These are phyloP conservation scores for Scolopax rusticola DNA, from an alignment of 2,797 vertebrate species.

Conservation along the genomic window DNA sequence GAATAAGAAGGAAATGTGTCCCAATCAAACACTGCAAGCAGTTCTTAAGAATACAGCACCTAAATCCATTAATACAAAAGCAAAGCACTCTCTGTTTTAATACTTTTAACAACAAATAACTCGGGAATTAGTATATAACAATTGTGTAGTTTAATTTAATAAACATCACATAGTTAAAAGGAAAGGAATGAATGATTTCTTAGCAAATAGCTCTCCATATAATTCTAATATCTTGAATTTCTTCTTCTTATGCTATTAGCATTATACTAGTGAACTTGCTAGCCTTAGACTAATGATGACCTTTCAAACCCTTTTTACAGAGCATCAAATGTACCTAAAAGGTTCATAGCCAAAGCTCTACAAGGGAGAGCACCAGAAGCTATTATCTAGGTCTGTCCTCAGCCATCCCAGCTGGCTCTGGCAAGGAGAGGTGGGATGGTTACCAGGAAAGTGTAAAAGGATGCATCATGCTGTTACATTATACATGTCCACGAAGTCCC, in stretches of 20 bases:
- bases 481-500: too few species aligned
- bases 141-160: neutral
- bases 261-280: neutral
- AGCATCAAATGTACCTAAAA: neutral
- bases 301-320: neutral
- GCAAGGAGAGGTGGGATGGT: neutral
- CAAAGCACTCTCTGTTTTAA: neutral
- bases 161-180: neutral
- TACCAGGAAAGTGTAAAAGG: neutral
- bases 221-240: neutral
- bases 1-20: neutral
- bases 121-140: neutral
- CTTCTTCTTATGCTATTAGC: neutral
- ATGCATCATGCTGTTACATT: fast-evolving
- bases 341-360: neutral
- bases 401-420: neutral
- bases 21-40: neutral
- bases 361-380: neutral
- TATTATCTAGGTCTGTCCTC: neutral
- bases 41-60: neutral
- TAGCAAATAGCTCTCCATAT: neutral
- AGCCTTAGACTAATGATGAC: neutral
- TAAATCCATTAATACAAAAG: neutral
- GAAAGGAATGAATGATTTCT: neutral
- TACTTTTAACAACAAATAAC: neutral